Evolutionary conservation across 1,140 invertebrate species (phyloP).

Genomic region (Diachasmimorpha longicaudata): DNA sequence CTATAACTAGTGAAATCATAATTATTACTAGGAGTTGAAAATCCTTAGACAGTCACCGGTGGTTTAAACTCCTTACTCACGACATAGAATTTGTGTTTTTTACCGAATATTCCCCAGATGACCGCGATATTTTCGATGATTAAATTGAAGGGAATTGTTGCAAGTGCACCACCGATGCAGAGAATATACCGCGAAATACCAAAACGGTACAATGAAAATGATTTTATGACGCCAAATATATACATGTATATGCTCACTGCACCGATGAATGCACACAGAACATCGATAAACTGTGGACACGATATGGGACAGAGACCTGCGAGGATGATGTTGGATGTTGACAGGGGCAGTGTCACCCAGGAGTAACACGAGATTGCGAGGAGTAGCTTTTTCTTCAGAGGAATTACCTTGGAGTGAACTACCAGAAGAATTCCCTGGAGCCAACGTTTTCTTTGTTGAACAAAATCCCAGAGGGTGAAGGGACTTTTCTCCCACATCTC

Average conservation of each 20-base stretch:
- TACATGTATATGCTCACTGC: constrained; percentile 96
- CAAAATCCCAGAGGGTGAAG: constrained; percentile 92
- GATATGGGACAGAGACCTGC: constrained; percentile 86
- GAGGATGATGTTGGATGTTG: constrained; percentile 86
- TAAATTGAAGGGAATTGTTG: constrained; percentile 89
- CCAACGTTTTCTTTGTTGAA: constrained; percentile 96
- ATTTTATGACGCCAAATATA: constrained; percentile 94
- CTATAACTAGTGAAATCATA: background rate
- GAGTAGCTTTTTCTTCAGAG: constrained; percentile 81
- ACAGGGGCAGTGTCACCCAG: constrained; percentile 94
- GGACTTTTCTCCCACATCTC: constrained; percentile 99
- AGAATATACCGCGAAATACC: constrained; percentile 80
- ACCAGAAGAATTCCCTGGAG: constrained; percentile 95
- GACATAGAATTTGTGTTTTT: constrained; percentile 95
- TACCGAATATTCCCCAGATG: constrained; percentile 88
- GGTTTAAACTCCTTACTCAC: constrained; percentile 81
- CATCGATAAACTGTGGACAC: constrained; percentile 81
- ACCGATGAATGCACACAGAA: constrained; percentile 87
- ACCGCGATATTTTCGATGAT: constrained; percentile 94
- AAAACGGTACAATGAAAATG: constrained; percentile 87
- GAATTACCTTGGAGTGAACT: constrained; percentile 88
- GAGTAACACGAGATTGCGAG: constrained; percentile 91
- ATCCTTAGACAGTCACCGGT: constrained; percentile 18
- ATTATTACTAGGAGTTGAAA: background rate
- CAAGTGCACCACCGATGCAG: constrained; percentile 83